These are phyloP conservation scores for Trochalopteron elliotii DNA, from an alignment of 2,113 vertebrate genomes.

Conservation along the genomic window DNA sequence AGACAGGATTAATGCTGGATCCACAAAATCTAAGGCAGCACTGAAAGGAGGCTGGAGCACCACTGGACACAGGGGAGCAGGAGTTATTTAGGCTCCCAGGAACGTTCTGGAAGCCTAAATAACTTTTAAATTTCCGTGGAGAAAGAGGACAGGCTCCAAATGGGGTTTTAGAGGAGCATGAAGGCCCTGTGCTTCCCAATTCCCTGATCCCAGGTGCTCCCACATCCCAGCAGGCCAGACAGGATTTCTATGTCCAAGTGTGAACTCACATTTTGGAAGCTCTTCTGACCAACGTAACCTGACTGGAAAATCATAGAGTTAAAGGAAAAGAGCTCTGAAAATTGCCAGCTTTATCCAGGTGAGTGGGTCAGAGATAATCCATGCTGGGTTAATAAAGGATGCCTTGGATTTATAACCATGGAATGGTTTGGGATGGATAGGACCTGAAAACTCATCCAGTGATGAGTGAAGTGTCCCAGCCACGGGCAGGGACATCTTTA, in stretches of 20 bases:
- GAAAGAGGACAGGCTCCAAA: not conserved
- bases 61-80: not conserved
- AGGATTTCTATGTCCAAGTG: not conserved
- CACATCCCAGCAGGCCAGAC: not conserved
- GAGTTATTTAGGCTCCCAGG: not conserved
- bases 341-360: not conserved
- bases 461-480: too few species aligned
- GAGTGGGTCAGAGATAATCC: not conserved
- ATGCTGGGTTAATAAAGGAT: not conserved
- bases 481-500: not conserved
- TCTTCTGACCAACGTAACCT: not conserved
- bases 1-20: rapidly evolving
- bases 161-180: not conserved
- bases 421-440: not conserved
- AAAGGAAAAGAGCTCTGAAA: not conserved
- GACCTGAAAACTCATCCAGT: not conserved
- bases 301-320: not conserved
- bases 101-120: not conserved
- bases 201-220: not conserved
- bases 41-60: not conserved
- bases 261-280: not conserved
- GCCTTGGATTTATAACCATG: not conserved
- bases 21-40: rapidly evolving
- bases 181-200: rapidly evolving
- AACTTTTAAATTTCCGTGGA: not conserved